Conservation (phyloP, 92 coral and sea anemone genomes). For the Porites divaricata region DNA sequence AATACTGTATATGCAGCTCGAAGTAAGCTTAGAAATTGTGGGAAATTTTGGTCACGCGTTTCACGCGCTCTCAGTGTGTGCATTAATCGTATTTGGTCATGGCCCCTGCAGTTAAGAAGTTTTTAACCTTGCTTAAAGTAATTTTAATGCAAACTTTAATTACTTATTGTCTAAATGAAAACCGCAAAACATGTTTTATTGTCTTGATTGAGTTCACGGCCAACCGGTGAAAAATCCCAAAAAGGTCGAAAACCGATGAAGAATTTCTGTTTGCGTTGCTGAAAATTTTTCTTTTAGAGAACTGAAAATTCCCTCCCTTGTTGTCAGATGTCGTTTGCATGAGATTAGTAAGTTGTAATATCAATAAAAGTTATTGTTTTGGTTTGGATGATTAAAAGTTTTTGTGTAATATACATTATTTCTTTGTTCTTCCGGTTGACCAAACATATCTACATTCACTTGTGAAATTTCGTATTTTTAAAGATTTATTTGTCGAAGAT, state of each 20-base stretch:
- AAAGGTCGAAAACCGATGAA: not conserved
- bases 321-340: not conserved
- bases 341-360: not conserved
- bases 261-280: not conserved
- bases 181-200: constrained; percentile 6
- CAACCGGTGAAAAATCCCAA: not conserved
- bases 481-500: not conserved
- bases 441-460: not conserved
- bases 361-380: constrained; percentile 26
- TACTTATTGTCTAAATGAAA: not conserved
- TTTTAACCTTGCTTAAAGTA: not conserved
- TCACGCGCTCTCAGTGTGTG: not conserved
- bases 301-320: not conserved
- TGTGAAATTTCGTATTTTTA: not conserved
- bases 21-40: not conserved
- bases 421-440: not conserved
- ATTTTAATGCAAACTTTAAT: not conserved
- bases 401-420: not conserved
- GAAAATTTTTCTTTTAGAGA: not conserved
- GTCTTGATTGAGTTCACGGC: not conserved
- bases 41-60: constrained; percentile 1
- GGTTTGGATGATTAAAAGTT: not conserved
- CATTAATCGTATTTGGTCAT: not conserved
- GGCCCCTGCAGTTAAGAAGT: not conserved
- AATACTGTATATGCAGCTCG: not conserved